These are phyloP conservation scores for Nasalis larvatus DNA, from an alignment of 2,113 vertebrate species.

Conservation along the genomic window DNA sequence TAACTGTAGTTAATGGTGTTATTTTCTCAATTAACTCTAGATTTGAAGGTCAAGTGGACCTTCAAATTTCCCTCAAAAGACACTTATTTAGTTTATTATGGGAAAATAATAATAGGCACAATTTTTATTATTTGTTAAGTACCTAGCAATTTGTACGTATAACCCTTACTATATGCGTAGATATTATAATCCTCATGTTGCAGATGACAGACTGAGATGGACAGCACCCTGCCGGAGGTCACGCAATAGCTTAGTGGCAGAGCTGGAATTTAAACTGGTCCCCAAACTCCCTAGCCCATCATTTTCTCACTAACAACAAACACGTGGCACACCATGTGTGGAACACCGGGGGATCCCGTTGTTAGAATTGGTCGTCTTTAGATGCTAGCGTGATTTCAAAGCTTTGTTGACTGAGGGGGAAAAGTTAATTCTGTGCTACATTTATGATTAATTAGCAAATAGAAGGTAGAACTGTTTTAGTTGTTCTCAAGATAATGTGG, in stretches of 20 bases:
- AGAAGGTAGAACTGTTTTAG: background rate
- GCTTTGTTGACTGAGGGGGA: background rate
- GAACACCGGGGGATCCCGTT: background rate
- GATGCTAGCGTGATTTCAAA: background rate
- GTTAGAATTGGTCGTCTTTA: background rate
- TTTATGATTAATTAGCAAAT: slow-evolving; percentile 22
- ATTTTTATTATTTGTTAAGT: background rate
- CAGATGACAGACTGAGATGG: background rate
- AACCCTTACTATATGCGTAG: background rate
- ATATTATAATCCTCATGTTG: background rate
- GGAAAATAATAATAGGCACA: background rate
- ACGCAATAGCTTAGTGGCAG: background rate
- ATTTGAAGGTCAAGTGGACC: background rate
- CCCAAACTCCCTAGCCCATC: background rate
- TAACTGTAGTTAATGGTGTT: background rate
- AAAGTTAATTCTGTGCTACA: background rate
- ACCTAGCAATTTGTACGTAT: background rate
- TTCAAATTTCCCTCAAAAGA: background rate
- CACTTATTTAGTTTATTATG: background rate
- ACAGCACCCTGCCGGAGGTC: background rate
- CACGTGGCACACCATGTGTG: background rate
- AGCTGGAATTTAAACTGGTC: background rate
- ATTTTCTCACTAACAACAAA: background rate
- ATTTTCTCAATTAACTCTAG: background rate
- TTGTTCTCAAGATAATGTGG: background rate